Percentiles rank a stretch among this genome's conserved stretches.
Conservation (phyloP, 2,113 vertebrate species). For the Hyperopisus bebe region DNA sequence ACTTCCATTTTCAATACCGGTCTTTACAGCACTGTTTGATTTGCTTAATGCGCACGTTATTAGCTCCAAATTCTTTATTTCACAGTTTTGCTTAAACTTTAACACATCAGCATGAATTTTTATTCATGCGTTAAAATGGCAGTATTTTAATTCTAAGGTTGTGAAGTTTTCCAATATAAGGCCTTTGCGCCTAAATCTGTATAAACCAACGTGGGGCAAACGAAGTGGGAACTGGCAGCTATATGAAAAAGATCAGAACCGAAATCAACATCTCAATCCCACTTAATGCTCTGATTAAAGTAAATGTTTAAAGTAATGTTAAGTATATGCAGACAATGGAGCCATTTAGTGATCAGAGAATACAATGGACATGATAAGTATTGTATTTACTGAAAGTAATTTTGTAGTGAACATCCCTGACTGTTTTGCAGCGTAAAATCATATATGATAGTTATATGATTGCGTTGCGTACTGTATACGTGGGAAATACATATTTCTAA, state of each 20-base stretch:
- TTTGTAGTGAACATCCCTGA: background rate
- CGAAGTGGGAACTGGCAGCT: background rate
- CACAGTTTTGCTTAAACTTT: background rate
- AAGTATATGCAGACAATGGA: background rate
- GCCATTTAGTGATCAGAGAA: background rate
- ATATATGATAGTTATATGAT: background rate
- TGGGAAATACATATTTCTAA: background rate
- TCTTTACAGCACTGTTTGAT: background rate
- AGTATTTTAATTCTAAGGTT: background rate
- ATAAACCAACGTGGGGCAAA: background rate
- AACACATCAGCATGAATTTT: background rate
- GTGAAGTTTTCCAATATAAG: background rate
- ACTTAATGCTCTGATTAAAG: background rate
- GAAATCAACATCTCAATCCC: background rate
- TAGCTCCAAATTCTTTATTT: background rate
- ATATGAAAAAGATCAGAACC: background rate
- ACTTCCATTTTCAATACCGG: background rate
- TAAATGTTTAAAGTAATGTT: background rate
- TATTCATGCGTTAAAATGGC: background rate
- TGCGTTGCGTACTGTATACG: background rate
- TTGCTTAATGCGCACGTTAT: background rate
- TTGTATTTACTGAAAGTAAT: background rate
- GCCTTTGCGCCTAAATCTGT: background rate
- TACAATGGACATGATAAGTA: background rate
- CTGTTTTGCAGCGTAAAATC: background rate